Evolutionary conservation across 1,140 invertebrate species (phyloP).

Genomic region (Heliconius hermathena): DNA sequence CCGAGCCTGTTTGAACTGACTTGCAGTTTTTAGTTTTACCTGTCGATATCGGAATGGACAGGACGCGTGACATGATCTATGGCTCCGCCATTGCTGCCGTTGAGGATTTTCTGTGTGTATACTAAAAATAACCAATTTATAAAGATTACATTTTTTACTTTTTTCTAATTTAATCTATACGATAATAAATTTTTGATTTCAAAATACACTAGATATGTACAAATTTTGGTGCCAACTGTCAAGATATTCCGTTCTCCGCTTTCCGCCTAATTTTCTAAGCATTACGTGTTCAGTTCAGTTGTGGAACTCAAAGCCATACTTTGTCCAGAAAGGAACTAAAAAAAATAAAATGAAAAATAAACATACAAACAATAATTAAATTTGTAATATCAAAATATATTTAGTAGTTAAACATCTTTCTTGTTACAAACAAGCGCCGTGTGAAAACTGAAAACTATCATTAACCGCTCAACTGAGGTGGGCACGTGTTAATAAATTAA

Average conservation of each 20-base stretch:
- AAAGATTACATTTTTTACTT: not conserved
- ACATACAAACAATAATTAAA: not conserved
- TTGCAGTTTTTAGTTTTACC: constrained; percentile 61
- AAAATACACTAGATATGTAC: not conserved
- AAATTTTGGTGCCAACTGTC: too few relatives aligned
- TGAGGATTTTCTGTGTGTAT: constrained; percentile 34
- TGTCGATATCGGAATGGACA: constrained; percentile 49
- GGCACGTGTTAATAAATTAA: constrained; percentile 80
- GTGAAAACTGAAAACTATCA: constrained; percentile 63
- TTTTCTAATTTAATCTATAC: not conserved
- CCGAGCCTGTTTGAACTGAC: constrained; percentile 59
- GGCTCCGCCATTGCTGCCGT: constrained; percentile 34
- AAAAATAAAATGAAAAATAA: too few relatives aligned
- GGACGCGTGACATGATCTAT: constrained; percentile 53
- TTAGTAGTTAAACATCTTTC: not conserved
- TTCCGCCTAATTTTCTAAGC: too few relatives aligned
- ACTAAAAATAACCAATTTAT: constrained; percentile 38
- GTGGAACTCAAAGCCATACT: too few relatives aligned
- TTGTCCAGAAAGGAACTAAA: too few relatives aligned
- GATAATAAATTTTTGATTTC: not conserved
- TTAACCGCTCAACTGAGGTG: constrained; percentile 56
- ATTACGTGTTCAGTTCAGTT: too few relatives aligned
- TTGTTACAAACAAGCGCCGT: not conserved
- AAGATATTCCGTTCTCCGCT: too few relatives aligned
- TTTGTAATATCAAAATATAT: not conserved